Conservation (phyloP, 1,140 invertebrate species). For the Aethina tumida region DNA sequence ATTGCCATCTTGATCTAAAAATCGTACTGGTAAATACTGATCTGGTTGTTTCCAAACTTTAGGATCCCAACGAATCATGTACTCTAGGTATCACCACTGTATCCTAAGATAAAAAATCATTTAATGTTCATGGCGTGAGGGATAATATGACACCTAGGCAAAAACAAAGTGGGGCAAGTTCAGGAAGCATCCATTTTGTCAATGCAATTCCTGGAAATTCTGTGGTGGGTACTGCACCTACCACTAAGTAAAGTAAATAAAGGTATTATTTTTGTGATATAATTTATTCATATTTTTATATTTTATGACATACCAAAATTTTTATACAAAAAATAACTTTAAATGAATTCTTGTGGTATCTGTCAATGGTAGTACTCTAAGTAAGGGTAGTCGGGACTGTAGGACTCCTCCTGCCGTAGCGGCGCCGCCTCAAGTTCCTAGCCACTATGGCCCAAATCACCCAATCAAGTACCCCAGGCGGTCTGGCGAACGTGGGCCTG, state of each 20-base stretch:
- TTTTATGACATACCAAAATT: slow-evolving; percentile 5
- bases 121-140: slow-evolving; percentile 82
- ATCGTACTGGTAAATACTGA: too few relatives aligned
- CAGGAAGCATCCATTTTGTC: slow-evolving; percentile 49
- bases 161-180: slow-evolving; percentile 58
- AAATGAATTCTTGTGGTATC: too few relatives aligned
- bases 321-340: too few relatives aligned
- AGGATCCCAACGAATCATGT: too few relatives aligned
- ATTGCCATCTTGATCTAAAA: too few relatives aligned
- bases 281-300: slow-evolving; percentile 2
- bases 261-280: too few relatives aligned
- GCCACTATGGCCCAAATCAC: slow-evolving; percentile 91
- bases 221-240: slow-evolving; percentile 73
- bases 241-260: slow-evolving; percentile 51
- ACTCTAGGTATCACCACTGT: too few relatives aligned
- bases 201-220: slow-evolving; percentile 42
- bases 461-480: slow-evolving; percentile 68
- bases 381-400: slow-evolving; percentile 59
- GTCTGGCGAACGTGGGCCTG: slow-evolving; percentile 56
- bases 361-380: slow-evolving; percentile 32
- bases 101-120: too few relatives aligned
- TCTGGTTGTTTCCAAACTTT: too few relatives aligned
- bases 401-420: slow-evolving; percentile 89
- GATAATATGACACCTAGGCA: slow-evolving; percentile 51
- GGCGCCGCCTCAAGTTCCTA: slow-evolving; percentile 88